These are phyloP conservation scores for Trichoplusia ni DNA, from an alignment of 1,140 invertebrate genomes.

Conservation along the genomic window DNA sequence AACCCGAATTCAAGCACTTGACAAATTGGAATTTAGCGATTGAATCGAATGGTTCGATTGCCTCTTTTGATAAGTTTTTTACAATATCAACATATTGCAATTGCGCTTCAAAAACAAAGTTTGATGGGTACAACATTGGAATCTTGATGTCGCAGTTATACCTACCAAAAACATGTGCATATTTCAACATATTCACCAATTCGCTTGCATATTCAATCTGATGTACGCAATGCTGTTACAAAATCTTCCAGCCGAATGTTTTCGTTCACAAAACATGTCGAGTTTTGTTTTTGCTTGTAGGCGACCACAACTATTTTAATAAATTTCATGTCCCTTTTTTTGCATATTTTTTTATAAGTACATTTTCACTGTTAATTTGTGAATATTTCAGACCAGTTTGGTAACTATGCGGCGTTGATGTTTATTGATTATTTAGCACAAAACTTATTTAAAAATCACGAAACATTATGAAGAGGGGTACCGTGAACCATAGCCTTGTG, in stretches of 20 bases:
- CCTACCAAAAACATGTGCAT: conserved; percentile 30
- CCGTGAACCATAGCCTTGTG: conserved; percentile 33
- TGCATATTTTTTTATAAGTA: too few species aligned
- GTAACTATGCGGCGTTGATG: too few species aligned
- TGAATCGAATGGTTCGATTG: conserved; percentile 15
- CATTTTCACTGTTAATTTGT: too few species aligned
- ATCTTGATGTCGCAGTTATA: conserved; percentile 20
- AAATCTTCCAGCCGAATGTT: neutral
- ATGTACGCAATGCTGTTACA: conserved; percentile 12
- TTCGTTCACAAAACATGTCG: neutral
- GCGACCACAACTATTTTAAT: neutral
- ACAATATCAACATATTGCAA: neutral
- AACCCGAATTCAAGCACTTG: conserved; percentile 28
- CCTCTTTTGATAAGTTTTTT: neutral
- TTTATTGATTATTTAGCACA: neutral
- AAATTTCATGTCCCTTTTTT: too few species aligned
- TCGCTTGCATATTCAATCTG: conserved; percentile 27
- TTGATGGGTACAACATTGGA: conserved; percentile 14
- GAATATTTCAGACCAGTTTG: too few species aligned
- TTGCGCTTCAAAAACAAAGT: conserved; percentile 1
- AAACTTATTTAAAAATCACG: conserved; percentile 8
- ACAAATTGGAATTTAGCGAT: conserved; percentile 32
- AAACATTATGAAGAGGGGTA: conserved; percentile 9
- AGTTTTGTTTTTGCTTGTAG: neutral
- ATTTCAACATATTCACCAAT: conserved; percentile 20